phyloP scores from a whole-genome alignment of 2,113 vertebrate species.

The Percopsis transmontana region DNA sequence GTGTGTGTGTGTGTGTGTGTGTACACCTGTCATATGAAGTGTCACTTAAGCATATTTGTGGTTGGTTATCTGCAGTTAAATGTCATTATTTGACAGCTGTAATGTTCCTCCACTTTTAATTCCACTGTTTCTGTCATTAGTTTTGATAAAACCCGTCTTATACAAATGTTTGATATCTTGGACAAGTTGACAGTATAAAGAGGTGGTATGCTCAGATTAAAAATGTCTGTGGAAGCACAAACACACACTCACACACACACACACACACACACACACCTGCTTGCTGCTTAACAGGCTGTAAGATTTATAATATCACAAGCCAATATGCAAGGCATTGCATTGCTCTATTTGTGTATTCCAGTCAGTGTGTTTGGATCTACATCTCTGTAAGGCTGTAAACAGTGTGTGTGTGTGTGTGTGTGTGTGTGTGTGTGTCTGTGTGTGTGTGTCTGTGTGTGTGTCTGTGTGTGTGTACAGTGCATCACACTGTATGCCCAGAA shows the following conservation, averaged over 20 bases:
- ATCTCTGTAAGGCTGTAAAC: not conserved
- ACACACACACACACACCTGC: not conserved
- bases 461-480: not conserved
- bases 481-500: conserved; percentile 14
- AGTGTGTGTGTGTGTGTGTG: conserved; percentile 1
- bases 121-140: not conserved
- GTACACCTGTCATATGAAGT: not conserved
- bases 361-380: not conserved
- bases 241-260: conserved; percentile 4
- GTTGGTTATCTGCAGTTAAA: no score
- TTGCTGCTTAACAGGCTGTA: conserved; percentile 4
- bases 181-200: no score
- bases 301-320: conserved; percentile 15
- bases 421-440: conserved; percentile 14
- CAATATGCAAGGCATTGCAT: conserved; percentile 11
- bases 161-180: no score
- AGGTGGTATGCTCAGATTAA: no score
- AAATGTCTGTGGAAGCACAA: conserved; percentile 1
- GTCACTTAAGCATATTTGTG: no score
- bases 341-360: not conserved
- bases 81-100: no score
- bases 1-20: conserved; percentile 10
- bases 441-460: conserved; percentile 1
- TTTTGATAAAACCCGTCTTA: not conserved
- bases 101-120: no score